Evolutionary conservation across 2,888 invertebrate genomes (phyloP).

Genomic region (Chydorus sphaericus): DNA sequence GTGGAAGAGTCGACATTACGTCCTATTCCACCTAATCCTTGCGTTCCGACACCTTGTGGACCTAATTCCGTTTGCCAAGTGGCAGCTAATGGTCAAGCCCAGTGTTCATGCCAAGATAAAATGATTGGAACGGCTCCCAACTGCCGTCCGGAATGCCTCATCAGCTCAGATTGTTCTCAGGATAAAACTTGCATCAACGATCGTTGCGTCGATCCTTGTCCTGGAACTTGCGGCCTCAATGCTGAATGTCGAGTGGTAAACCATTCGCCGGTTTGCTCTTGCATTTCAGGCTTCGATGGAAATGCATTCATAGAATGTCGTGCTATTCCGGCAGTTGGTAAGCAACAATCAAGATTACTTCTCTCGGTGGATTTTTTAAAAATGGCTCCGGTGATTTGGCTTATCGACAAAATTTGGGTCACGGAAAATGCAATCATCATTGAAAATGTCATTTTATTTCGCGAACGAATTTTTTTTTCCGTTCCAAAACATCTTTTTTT

Average conservation of each 20-base stretch:
- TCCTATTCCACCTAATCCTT: conserved; percentile 6
- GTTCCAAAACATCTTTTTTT: too few species aligned
- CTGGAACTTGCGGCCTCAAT: conserved; percentile 38
- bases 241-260: conserved; percentile 43
- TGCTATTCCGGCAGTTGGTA: conserved; percentile 4
- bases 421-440: too few species aligned
- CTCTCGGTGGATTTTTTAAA: too few species aligned
- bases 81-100: conserved; percentile 47
- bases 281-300: conserved; percentile 72
- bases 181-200: conserved; percentile 43
- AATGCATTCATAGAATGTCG: conserved; percentile 62
- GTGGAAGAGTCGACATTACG: background rate
- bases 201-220: conserved; percentile 62
- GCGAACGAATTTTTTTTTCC: too few species aligned
- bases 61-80: conserved; percentile 41
- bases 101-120: conserved; percentile 44
- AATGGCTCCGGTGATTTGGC: too few species aligned
- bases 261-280: conserved; percentile 64
- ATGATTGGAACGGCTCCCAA: conserved; percentile 41
- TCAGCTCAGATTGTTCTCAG: conserved; percentile 59
- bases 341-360: background rate
- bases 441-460: too few species aligned
- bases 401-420: too few species aligned
- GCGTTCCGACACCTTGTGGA: conserved; percentile 30
- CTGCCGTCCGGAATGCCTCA: conserved; percentile 60